Base-by-base conservation (phyloP, 2,113 vertebrate genomes). In the Tympanuchus pallidicinctus region DNA sequence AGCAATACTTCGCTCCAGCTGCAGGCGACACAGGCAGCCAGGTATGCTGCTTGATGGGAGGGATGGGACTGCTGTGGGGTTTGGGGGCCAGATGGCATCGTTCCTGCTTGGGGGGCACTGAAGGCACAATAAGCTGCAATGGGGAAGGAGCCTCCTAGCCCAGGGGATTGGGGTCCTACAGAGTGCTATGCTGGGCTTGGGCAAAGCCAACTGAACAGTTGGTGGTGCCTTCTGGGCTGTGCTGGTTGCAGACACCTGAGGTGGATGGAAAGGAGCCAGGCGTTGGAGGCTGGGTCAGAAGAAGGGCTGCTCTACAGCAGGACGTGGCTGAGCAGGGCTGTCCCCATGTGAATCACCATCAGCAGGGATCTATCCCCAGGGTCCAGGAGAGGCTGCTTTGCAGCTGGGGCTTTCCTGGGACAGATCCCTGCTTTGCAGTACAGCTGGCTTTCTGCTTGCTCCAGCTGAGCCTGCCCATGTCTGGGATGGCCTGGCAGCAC, bases 21-120 rank as follows among this genome's bases (percentile, higher is more conserved):
- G 52, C 90, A 97, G 54, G 99, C 99, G 5, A 98, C 98, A 13
- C 98, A 98, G 92, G 97, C 97, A n/a, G 90, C 97, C 96, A 99
- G 99, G 99, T 99, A 98, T 3, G 7, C 2, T 42, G 15, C 52
- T 61, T 1, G 1, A 9, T 7, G 43, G 66, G 59, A 74, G 52
- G 82, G 82, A 63, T 59, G 63, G 67, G 61, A 67, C 42, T 50
- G 43, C 80, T 54, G 54, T 0, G 1, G 59, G 45, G 67, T 6
- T 42, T 54, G 47, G 43, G 3, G 21, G n/a, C 57, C 73, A 64
- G 50, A 30, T 80, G 30, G 57, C 11, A 10, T 14, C 2, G 20
- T 4, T 78, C 32, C 34, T 84, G 15, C 40, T 42, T 7, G 61
- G 57, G 63, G 85, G 59, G 61, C 12, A 19, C 38, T 18, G 19